Percentiles rank a stretch among this genome's conserved stretches.
phyloP scores from a whole-genome alignment of 30 jellyfish, hydroid and myxozoan species.

The Aurelia sp. region DNA sequence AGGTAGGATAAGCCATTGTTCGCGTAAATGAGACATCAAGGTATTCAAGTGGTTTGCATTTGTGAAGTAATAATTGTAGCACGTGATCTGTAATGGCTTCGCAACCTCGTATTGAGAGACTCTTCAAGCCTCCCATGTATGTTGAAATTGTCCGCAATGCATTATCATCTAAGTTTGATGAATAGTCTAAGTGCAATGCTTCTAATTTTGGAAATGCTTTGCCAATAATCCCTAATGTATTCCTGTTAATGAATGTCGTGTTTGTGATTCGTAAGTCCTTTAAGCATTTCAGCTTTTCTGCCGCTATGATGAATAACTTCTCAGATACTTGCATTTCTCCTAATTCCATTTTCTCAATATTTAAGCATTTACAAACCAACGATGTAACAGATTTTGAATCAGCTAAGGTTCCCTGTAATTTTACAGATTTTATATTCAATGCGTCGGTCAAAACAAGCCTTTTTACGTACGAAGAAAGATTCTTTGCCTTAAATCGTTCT shows the following conservation, averaged over 20 bases:
- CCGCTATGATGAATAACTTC: background rate
- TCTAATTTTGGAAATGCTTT: background rate
- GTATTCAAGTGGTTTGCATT: slow-evolving; percentile 17
- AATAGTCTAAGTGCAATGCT: slow-evolving; percentile 1
- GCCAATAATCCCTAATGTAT: background rate
- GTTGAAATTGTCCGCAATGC: background rate
- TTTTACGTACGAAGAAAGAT: background rate
- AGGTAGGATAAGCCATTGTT: slow-evolving; percentile 50
- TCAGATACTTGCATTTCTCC: slow-evolving; percentile 30
- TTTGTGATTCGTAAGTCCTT: slow-evolving; percentile 19
- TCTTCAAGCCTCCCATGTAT: slow-evolving; percentile 7
- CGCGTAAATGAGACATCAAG: slow-evolving; percentile 57
- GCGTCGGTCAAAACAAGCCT: background rate
- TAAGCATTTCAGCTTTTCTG: background rate
- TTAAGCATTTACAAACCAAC: background rate
- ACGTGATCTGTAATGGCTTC: slow-evolving; percentile 16
- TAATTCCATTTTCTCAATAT: slow-evolving; percentile 12
- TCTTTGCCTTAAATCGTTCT: background rate
- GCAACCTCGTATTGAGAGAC: slow-evolving; percentile 29
- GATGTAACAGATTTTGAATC: background rate
- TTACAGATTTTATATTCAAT: background rate
- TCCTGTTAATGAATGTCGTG: slow-evolving; percentile 17
- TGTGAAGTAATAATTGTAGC: background rate
- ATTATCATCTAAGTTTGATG: slow-evolving; percentile 14
- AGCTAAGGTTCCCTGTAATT: slow-evolving; percentile 15